Conservation (phyloP, 2,113 vertebrate genomes). For the Mirza zaza region DNA sequence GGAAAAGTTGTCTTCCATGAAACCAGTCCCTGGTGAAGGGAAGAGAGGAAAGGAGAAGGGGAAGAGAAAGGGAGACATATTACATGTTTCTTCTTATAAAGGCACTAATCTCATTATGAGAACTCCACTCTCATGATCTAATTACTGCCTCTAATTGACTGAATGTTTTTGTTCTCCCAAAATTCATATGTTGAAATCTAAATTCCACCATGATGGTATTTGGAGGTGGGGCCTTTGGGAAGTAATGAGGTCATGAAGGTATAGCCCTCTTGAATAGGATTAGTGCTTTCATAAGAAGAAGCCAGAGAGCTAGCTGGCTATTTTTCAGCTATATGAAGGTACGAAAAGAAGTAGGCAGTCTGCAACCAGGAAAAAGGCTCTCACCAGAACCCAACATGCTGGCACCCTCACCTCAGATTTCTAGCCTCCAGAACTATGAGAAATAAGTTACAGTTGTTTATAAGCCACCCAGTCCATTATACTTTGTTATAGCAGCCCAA, state of each 20-base stretch:
- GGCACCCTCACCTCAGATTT: not conserved
- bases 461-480: not conserved
- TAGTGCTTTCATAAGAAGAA: not conserved
- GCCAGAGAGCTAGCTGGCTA: fast-evolving
- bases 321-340: not conserved
- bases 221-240: not conserved
- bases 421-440: not conserved
- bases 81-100: not conserved
- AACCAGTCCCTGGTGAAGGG: too few species aligned
- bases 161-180: not conserved
- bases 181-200: not conserved
- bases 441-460: not conserved
- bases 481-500: not conserved
- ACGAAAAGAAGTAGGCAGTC: not conserved
- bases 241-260: not conserved
- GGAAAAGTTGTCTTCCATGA: too few species aligned
- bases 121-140: not conserved
- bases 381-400: not conserved
- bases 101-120: not conserved
- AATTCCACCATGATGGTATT: not conserved
- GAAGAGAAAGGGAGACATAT: not conserved
- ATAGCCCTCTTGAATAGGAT: not conserved
- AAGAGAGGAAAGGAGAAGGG: too few species aligned
- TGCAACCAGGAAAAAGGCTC: not conserved
- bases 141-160: too few species aligned